Evolutionary conservation across 2,113 vertebrate genomes (phyloP).

Genomic region (Ciconia boyciana): DNA sequence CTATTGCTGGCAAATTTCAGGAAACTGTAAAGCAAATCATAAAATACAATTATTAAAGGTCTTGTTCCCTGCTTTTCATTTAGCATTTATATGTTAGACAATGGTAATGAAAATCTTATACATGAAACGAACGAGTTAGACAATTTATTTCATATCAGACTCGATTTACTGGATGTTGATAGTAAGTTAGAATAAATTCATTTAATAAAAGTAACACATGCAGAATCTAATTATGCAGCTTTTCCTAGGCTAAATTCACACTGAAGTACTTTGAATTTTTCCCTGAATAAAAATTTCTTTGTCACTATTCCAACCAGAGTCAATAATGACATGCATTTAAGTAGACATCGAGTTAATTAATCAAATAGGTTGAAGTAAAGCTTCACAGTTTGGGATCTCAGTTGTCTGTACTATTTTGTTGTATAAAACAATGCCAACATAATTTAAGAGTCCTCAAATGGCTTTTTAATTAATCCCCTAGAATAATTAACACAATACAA

Average conservation of each 20-base stretch:
- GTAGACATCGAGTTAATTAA: not conserved
- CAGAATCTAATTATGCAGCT: not conserved
- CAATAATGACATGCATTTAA: not conserved
- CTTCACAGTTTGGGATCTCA: not conserved
- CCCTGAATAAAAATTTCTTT: not conserved
- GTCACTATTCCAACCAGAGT: not conserved
- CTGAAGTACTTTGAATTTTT: not conserved
- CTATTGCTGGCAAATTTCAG: not conserved
- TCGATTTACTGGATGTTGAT: not conserved
- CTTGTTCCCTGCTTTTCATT: not conserved
- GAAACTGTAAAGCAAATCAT: not conserved
- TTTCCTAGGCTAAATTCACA: not conserved
- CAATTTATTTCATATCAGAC: not conserved
- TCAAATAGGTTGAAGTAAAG: not conserved
- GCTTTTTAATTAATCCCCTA: not conserved
- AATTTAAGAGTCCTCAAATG: not conserved
- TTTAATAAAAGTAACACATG: not conserved
- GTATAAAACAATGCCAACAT: not conserved
- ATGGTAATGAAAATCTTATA: not conserved
- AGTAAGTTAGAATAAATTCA: not conserved
- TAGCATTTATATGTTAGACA: not conserved
- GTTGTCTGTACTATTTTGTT: not conserved
- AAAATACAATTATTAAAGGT: not conserved
- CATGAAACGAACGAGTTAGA: fast-evolving
- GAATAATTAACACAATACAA: not conserved